phyloP scores from a whole-genome alignment of 2,888 invertebrate species.

The Zele albiditarsus region DNA sequence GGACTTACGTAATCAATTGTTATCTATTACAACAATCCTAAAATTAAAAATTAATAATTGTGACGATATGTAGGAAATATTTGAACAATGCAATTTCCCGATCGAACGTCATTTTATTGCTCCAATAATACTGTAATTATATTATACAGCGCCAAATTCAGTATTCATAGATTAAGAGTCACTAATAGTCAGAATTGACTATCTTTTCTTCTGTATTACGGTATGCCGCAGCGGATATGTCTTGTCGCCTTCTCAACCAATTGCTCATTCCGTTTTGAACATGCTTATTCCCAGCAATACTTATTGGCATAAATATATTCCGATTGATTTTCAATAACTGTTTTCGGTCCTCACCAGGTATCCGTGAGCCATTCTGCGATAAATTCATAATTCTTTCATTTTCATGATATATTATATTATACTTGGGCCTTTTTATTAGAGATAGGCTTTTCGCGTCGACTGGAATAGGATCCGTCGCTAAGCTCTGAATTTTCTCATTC shows the following conservation, averaged over 20 bases:
- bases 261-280: background rate
- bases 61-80: background rate
- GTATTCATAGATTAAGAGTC: too few species aligned
- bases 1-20: background rate
- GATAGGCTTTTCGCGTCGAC: background rate
- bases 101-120: background rate
- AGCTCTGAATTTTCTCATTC: background rate
- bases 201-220: background rate
- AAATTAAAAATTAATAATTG: background rate
- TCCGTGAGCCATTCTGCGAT: background rate
- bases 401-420: background rate
- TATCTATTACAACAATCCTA: background rate
- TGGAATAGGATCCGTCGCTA: background rate
- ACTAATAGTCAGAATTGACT: too few species aligned
- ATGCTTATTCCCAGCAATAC: background rate
- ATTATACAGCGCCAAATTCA: background rate
- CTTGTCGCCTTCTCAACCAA: slow-evolving; percentile 12
- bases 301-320: slow-evolving; percentile 2
- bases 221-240: background rate
- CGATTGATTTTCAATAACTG: background rate
- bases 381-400: background rate
- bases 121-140: background rate
- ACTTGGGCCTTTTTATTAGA: background rate
- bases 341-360: background rate
- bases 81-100: too few species aligned